Evolutionary conservation across 64 coral and sea anemone species (phyloP), one percentile per base, ranked within the genome.

Genomic region (Pocillopora damicornis): DNA sequence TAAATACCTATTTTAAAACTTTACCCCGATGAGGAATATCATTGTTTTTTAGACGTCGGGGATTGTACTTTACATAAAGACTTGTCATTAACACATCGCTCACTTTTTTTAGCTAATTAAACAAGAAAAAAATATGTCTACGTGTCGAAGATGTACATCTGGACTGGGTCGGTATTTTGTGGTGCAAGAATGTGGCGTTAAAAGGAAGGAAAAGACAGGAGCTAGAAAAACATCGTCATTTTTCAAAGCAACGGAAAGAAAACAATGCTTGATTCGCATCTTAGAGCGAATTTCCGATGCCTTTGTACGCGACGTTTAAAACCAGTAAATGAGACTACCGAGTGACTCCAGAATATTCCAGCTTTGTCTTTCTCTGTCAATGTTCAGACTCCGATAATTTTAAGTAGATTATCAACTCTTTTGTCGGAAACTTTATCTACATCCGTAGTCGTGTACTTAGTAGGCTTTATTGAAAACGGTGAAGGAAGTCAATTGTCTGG

Each of bases 381-480:
- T 59, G 5, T n/a, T n/a, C 20, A n/a, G 66, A 13, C 38, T 56
- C 76, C 37, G 37, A 76, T 76, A 76, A 77, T 6, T 20, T 17
- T 60, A 79, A 79, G 76, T 5, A 79, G 76, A 51, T 79, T 79
- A 79, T 60, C 10, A 4, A 26, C 51, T 51, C 57, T 60, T 79
- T 79, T 59, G 81, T 67, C 81, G 64, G 64, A 51, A 65, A 11
- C 12, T 82, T 66, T 82, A 82, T 82, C 80, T 66, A 37, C 20
- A 71, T 84, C 81, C 63, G 81, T 18, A 36, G 63, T 10, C 38
- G 12, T 80, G 78, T 61, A 8, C 59, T 80, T 79, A 26, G 13
- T 11, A 20, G 56, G 57, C 14, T 81, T 63, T 30, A 58, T 14
- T 17, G 37, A 81, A 81, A 63, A 59, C 78, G 26, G 4, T 80